These are phyloP conservation scores for Neodiprion fabricii DNA, from an alignment of 1,140 invertebrate genomes.

Conservation along the genomic window DNA sequence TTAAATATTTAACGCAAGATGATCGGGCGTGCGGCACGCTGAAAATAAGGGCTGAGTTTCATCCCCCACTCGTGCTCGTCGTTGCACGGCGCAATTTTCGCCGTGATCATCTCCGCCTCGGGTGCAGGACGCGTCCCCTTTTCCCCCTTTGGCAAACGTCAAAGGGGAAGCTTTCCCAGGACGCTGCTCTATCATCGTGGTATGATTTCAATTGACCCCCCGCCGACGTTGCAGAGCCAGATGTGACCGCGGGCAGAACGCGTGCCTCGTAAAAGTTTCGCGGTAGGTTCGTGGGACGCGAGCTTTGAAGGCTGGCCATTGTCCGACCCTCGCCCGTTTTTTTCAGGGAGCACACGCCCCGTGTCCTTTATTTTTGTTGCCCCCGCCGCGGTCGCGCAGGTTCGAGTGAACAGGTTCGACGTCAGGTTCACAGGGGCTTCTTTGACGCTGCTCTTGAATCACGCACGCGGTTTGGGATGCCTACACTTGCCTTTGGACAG, in stretches of 20 bases:
- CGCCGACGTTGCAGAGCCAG: neutral
- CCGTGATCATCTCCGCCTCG: neutral
- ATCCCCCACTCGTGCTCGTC: too few species aligned
- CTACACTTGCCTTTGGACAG: too few species aligned
- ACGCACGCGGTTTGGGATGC: too few species aligned
- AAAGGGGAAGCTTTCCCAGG: neutral
- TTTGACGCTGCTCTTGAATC: too few species aligned
- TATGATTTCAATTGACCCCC: constrained; percentile 7
- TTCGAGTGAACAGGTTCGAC: constrained; percentile 1
- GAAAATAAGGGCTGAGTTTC: too few species aligned
- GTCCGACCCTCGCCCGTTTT: too few species aligned
- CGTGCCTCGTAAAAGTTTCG: neutral
- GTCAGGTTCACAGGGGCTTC: constrained; percentile 3
- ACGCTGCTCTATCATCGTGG: neutral
- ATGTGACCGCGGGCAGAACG: neutral
- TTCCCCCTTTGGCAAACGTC: neutral
- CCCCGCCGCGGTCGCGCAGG: neutral
- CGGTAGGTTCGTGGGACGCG: too few species aligned
- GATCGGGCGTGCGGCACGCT: neutral
- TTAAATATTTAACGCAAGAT: neutral
- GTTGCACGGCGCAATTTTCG: neutral
- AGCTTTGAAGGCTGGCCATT: too few species aligned
- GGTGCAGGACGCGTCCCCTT: neutral
- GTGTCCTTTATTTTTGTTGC: too few species aligned
- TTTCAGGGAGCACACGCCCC: too few species aligned